Base-by-base conservation (phyloP, 37 sponge, comb jelly and placozoan genomes). In the Halichondria panicea region DNA sequence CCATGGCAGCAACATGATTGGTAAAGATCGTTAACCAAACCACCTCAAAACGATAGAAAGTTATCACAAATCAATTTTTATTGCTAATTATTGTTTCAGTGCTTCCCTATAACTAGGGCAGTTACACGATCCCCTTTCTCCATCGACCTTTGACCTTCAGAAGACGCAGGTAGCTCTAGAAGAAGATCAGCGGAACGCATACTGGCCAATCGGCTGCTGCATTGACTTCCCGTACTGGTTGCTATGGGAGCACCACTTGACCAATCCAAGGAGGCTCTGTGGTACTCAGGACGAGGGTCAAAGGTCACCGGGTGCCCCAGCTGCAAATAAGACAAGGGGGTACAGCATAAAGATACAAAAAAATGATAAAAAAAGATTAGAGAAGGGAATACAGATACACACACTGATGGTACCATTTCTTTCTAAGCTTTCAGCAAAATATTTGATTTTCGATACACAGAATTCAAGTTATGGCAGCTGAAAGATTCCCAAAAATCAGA, bases 181-280 rank as follows among this genome's bases (percentile, higher is more conserved):
- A 97, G 80, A 59, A 89, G 84, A 53, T 95, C 90, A 53, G 99
- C 93, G 54, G 61, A 77, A 33, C 89, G 78, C 94, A 98, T 88
- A 78, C 99, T 98, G 46, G 91, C 66, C 28, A 98, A 57, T 28
- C 99, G 81, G 79, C 99, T 98, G 74, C 96, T 95, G 70, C 94
- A 85, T 66, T 98, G 99, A n/a, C 83, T 70, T 0, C 99, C 99
- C 4, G 99, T 98, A 42, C 74, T 77, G 43, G 44, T 24, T 8
- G 84, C 96, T 2, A 46, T 53, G 13, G 94, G 35, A 25, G 43
- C 74, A 3, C 21, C 76, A 9, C 38, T 50, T 27, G 18, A 24
- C 89, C 90, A 92, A 24, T 48, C 11, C 45, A 95, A 62, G 25
- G 63, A 4, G 19, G 41, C 86, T 31, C 98, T 75, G 33, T 92